Conservation (phyloP, 2,797 vertebrate genomes). For the Oreochromis mossambicus region DNA sequence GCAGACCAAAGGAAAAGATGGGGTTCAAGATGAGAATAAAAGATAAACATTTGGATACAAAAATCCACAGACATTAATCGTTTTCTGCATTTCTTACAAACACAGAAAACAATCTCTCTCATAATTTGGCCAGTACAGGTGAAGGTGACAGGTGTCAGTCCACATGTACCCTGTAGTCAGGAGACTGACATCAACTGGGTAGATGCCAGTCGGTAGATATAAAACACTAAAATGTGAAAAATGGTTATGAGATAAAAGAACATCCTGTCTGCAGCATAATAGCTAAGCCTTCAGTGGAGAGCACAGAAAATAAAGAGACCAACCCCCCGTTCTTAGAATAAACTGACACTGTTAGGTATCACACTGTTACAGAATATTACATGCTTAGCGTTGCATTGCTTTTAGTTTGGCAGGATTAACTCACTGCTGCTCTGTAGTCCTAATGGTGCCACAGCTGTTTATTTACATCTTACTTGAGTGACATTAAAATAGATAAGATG, state of each 20-base stretch:
- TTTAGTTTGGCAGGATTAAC: not conserved
- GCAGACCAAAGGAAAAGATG: not conserved
- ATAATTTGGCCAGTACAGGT: not conserved
- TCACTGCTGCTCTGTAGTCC: not conserved
- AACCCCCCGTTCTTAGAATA: not conserved
- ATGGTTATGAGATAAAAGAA: slow-evolving; percentile 13
- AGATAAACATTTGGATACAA: not conserved
- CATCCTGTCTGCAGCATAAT: slow-evolving; percentile 5
- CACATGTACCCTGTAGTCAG: not conserved
- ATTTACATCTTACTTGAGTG: slow-evolving; percentile 7
- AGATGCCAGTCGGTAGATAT: not conserved
- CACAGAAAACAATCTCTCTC: not conserved
- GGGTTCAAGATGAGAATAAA: not conserved
- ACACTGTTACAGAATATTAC: not conserved
- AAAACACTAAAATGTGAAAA: slow-evolving; percentile 12
- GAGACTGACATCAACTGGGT: not conserved
- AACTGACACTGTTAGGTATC: not conserved
- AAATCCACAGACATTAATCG: not conserved
- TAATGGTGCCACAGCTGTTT: not conserved
- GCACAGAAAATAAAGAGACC: not conserved
- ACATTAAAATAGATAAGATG: slow-evolving; percentile 31
- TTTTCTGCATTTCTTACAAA: not conserved
- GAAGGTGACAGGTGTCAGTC: not conserved
- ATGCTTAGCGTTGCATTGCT: not conserved
- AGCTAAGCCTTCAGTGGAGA: slow-evolving; percentile 3